Percentiles rank a stretch among this genome's conserved stretches.
These are phyloP conservation scores for Apodemia zela DNA, from an alignment of 2,888 invertebrate genomes.

Conservation along the genomic window DNA sequence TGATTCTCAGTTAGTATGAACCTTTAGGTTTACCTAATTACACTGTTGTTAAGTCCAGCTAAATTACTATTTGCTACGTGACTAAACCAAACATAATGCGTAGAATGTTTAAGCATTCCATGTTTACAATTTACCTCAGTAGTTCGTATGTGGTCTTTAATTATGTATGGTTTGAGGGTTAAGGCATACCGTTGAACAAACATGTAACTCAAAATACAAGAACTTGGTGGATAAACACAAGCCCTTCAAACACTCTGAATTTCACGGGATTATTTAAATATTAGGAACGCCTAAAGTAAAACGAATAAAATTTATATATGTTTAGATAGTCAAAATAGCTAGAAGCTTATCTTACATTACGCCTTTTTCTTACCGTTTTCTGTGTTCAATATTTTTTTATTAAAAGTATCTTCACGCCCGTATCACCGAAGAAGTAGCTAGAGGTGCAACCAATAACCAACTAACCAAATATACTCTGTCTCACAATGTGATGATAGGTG, in stretches of 20 bases:
- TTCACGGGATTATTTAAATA: neutral
- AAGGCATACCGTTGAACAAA: slow-evolving; percentile 22
- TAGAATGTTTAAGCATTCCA: slow-evolving; percentile 15
- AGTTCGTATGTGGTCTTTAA: slow-evolving; percentile 31
- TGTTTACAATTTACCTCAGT: slow-evolving; percentile 30
- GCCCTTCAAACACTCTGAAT: neutral
- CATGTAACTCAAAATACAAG: slow-evolving; percentile 9
- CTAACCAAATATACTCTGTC: too few relatives aligned
- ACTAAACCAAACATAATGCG: neutral
- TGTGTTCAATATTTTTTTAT: too few relatives aligned
- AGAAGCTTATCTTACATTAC: neutral
- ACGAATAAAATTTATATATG: neutral
- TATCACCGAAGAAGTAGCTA: too few relatives aligned
- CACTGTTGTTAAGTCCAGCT: too few relatives aligned
- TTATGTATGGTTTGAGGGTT: slow-evolving; percentile 35
- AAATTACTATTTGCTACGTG: neutral
- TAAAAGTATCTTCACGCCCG: too few relatives aligned
- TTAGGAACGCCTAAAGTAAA: neutral
- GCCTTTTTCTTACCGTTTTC: too few relatives aligned
- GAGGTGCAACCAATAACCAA: too few relatives aligned
- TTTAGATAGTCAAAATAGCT: neutral
- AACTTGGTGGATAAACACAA: slow-evolving; percentile 15
- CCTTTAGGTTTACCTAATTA: too few relatives aligned
- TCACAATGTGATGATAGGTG: too few relatives aligned
- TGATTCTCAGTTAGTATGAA: too few relatives aligned